Percentiles rank a stretch among this genome's conserved stretches.
Evolutionary conservation across 2,888 invertebrate species (phyloP).

Genomic region (Epistrophe grossulariae): DNA sequence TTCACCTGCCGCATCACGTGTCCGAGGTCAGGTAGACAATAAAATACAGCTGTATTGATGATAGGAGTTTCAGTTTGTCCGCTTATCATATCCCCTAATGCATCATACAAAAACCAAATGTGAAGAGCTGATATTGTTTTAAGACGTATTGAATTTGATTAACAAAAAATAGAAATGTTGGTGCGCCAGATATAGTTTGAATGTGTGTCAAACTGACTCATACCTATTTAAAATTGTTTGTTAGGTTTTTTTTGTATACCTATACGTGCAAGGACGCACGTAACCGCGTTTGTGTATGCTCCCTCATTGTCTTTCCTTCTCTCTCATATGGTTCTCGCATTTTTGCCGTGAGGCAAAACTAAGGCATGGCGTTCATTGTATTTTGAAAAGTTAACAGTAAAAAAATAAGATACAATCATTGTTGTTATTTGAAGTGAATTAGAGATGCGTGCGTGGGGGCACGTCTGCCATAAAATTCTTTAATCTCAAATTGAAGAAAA

Average conservation of each 20-base stretch:
- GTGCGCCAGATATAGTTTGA: constrained; percentile 32
- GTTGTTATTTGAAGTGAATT: not conserved
- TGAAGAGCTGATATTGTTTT: constrained; percentile 5
- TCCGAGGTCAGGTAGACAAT: constrained; percentile 40
- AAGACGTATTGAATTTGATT: not conserved
- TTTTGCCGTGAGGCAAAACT: too few relatives aligned
- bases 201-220: constrained; percentile 48
- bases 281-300: not conserved
- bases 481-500: too few relatives aligned
- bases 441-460: not conserved
- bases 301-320: not conserved
- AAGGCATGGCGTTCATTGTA: too few relatives aligned
- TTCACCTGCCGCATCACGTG: constrained; percentile 36
- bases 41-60: not conserved
- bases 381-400: not conserved
- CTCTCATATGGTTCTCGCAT: too few relatives aligned
- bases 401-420: not conserved
- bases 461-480: not conserved
- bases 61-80: not conserved
- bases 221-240: not conserved
- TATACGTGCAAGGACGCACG: constrained; percentile 76
- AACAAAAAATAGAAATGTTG: constrained; percentile 11
- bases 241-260: constrained; percentile 10
- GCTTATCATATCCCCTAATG: not conserved
- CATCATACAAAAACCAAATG: constrained; percentile 15